Percentiles rank a stretch among this genome's conserved stretches.
Conservation (phyloP, 2,888 invertebrate genomes). For the Pardosa pseudoannulata region DNA sequence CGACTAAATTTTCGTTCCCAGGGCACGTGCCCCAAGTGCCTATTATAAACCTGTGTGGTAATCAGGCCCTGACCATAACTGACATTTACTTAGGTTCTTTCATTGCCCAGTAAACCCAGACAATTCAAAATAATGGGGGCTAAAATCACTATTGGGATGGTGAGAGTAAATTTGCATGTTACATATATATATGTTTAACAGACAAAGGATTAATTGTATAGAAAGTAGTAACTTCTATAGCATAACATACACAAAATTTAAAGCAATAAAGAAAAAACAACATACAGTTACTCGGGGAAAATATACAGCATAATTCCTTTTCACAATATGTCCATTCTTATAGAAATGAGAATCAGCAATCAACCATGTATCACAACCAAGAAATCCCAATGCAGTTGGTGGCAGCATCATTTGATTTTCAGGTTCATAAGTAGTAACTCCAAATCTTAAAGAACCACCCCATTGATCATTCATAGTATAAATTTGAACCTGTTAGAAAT, state of each 20-base stretch:
- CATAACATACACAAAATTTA: not conserved
- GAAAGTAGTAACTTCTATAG: too few relatives aligned
- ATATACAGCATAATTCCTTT: conserved; percentile 84
- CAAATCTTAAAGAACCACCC: conserved; percentile 86
- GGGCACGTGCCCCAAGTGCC: too few relatives aligned
- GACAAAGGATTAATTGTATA: too few relatives aligned
- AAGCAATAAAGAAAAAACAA: not conserved
- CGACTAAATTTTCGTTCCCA: too few relatives aligned
- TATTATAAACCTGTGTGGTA: too few relatives aligned
- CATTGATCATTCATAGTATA: conserved; percentile 82
- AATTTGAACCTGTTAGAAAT: conserved; percentile 80
- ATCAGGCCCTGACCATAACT: too few relatives aligned
- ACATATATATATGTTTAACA: too few relatives aligned
- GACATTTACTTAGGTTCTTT: too few relatives aligned
- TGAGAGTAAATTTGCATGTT: too few relatives aligned
- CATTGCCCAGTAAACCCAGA: too few relatives aligned
- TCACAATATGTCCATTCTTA: conserved; percentile 83
- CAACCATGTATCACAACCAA: conserved; percentile 77
- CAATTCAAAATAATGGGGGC: too few relatives aligned
- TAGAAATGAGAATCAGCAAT: conserved; percentile 83
- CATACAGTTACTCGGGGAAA: conserved; percentile 86
- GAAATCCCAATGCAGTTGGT: conserved; percentile 76
- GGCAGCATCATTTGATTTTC: conserved; percentile 74
- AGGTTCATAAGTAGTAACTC: conserved; percentile 81
- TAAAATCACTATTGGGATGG: too few relatives aligned